These are phyloP conservation scores for Rugalucina vietnamica DNA, from an alignment of 2,888 invertebrate species.

Conservation along the genomic window DNA sequence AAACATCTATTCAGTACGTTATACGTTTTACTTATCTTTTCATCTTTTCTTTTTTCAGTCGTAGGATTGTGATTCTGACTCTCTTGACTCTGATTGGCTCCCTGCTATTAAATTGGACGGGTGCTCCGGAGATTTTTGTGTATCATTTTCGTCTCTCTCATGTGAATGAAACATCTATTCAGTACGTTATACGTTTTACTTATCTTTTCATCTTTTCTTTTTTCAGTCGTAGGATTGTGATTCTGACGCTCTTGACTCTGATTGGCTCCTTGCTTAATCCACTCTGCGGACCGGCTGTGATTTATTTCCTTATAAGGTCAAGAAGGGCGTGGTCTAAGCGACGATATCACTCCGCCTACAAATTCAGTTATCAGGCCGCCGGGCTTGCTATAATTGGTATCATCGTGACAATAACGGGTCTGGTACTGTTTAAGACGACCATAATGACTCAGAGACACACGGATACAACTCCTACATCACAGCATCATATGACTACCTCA, in stretches of 20 bases:
- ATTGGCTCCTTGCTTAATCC: not conserved
- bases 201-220: too few species aligned
- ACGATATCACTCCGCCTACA: not conserved
- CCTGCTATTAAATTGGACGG: too few species aligned
- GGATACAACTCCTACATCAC: not conserved
- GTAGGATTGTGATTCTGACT: not conserved
- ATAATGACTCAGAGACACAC: too few species aligned
- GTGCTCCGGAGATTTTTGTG: too few species aligned
- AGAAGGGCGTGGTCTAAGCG: not conserved
- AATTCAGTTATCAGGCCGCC: not conserved
- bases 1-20: too few species aligned
- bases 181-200: too few species aligned
- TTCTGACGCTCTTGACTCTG: not conserved
- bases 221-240: not conserved
- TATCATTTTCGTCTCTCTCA: too few species aligned
- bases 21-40: too few species aligned
- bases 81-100: not conserved
- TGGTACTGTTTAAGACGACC: not conserved
- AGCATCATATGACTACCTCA: not conserved
- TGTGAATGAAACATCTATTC: too few species aligned
- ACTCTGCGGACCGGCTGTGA: not conserved
- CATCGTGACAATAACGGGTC: not conserved
- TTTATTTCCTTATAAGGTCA: not conserved
- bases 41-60: not conserved
- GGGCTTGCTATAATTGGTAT: not conserved